These are phyloP conservation scores for Antitype chi DNA, from an alignment of 2,888 invertebrate species.

Conservation along the genomic window DNA sequence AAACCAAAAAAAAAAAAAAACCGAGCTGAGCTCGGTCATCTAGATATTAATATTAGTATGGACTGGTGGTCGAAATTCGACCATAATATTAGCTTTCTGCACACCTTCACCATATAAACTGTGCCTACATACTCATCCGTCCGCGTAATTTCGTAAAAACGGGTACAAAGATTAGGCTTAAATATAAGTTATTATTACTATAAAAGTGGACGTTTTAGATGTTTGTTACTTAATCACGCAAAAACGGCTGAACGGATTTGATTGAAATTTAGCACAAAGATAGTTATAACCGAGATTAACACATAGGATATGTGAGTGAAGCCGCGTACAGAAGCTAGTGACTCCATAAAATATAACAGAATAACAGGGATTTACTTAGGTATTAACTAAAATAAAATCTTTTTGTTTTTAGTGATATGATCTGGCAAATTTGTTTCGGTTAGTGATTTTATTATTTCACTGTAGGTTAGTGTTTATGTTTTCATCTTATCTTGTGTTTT, in stretches of 20 bases:
- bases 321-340: too few species aligned
- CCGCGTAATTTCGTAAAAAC: too few species aligned
- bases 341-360: neutral
- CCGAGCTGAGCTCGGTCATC: too few species aligned
- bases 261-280: neutral
- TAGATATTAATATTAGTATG: too few species aligned
- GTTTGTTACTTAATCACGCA: neutral
- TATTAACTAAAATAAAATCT: neutral
- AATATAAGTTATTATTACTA: neutral
- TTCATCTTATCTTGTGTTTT: neutral
- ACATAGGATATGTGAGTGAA: neutral
- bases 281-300: neutral
- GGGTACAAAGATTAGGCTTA: too few species aligned
- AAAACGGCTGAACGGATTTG: neutral
- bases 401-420: neutral
- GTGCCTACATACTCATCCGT: too few species aligned
- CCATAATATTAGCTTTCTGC: too few species aligned
- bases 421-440: conserved; percentile 4
- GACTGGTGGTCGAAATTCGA: too few species aligned
- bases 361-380: neutral
- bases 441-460: neutral
- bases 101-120: too few species aligned
- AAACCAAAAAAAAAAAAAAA: too few species aligned
- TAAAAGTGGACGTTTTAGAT: neutral
- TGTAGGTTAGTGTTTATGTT: neutral